phyloP scores from a whole-genome alignment of 2,797 vertebrate genomes.

The Oophaga sylvatica region DNA sequence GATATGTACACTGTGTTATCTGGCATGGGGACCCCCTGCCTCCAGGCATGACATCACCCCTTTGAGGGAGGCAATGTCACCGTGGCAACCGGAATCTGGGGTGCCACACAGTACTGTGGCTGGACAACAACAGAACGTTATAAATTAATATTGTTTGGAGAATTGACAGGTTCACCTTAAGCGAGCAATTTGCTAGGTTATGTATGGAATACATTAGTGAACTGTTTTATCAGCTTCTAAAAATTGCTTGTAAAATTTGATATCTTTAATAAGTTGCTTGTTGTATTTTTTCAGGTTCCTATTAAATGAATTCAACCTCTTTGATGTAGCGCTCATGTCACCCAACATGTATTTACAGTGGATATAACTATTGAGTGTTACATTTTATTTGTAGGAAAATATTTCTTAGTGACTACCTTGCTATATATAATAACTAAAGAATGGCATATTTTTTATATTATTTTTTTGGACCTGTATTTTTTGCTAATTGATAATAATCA shows the following conservation, averaged over 20 bases:
- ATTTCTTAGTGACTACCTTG: neutral
- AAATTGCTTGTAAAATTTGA: neutral
- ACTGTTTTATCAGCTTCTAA: constrained; percentile 14
- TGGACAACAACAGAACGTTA: no score
- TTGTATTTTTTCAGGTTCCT: neutral
- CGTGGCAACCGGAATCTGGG: no score
- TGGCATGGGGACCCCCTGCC: no score
- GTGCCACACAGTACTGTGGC: no score
- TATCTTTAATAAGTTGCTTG: neutral
- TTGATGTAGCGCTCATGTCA: neutral
- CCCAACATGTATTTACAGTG: neutral
- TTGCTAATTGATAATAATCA: no score
- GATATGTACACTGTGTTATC: no score
- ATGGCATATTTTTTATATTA: no score
- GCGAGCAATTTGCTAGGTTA: neutral
- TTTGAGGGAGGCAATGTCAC: no score
- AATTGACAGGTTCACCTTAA: neutral
- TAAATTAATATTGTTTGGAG: no score
- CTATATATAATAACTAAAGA: no score
- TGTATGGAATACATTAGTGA: neutral
- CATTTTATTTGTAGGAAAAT: neutral
- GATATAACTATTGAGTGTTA: neutral
- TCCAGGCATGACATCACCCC: no score
- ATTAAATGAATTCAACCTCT: neutral
- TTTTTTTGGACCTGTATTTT: no score